Evolutionary conservation across 2,113 vertebrate species (phyloP).

Genomic region (Pycnonotus jocosus): DNA sequence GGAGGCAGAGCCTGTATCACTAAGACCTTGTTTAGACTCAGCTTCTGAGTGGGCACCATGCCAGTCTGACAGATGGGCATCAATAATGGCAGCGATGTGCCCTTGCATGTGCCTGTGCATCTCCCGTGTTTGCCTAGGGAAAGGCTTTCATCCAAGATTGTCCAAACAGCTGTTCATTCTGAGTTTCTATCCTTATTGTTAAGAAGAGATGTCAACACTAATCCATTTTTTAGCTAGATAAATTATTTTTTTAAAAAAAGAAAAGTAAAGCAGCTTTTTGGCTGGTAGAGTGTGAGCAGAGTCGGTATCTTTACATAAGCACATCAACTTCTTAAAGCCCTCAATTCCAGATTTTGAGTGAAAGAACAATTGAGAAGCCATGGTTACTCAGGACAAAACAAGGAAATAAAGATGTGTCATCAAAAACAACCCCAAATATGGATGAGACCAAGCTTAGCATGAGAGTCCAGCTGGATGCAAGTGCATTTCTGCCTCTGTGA

Average conservation of each 20-base stretch:
- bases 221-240: slow-evolving; percentile 47
- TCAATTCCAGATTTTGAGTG: background rate
- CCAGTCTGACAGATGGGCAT: slow-evolving; percentile 62
- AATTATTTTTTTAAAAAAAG: background rate
- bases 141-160: slow-evolving; percentile 40
- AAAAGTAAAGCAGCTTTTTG: background rate
- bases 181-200: slow-evolving; percentile 26
- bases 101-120: slow-evolving; percentile 13
- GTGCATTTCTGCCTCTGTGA: background rate
- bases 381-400: background rate
- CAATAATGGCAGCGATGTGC: slow-evolving; percentile 21
- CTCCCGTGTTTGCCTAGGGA: slow-evolving; percentile 39
- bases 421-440: background rate
- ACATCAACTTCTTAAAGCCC: background rate
- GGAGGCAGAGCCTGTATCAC: background rate
- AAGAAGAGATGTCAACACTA: slow-evolving; percentile 38
- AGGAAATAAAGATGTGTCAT: background rate
- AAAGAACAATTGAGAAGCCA: background rate
- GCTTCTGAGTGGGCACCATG: slow-evolving; percentile 18
- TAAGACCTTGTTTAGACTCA: background rate
- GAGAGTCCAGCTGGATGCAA: background rate
- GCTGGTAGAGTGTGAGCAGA: background rate
- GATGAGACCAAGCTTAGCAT: background rate
- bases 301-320: background rate
- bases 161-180: slow-evolving; percentile 56